Percentiles rank a stretch among this genome's conserved stretches.
Evolutionary conservation across 2,113 vertebrate species (phyloP).

Genomic region (Equus quagga): DNA sequence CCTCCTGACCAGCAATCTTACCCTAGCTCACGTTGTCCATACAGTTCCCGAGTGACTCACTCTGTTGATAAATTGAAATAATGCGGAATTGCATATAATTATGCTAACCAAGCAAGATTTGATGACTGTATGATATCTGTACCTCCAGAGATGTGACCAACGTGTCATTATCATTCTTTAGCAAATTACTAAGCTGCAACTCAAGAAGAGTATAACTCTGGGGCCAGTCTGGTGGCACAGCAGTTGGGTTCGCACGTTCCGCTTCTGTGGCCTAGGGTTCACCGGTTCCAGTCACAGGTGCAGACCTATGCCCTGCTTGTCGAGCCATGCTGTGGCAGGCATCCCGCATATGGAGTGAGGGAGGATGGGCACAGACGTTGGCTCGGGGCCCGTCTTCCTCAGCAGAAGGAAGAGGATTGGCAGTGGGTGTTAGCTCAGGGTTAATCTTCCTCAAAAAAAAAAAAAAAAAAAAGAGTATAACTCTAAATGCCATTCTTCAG

Average conservation of each 20-base stretch:
- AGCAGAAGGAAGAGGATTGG: too few species aligned
- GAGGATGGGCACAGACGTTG: too few species aligned
- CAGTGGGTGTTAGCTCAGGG: too few species aligned
- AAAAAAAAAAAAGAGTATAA: neutral
- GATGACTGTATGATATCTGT: neutral
- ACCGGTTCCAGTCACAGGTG: too few species aligned
- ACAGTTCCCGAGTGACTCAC: conserved; percentile 4
- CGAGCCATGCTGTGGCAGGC: too few species aligned
- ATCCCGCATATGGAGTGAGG: too few species aligned
- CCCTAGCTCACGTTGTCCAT: neutral
- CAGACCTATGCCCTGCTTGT: too few species aligned
- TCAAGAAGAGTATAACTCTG: neutral
- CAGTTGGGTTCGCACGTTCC: too few species aligned
- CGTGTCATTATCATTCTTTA: neutral
- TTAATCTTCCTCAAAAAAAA: too few species aligned
- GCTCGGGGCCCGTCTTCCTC: too few species aligned
- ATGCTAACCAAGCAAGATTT: conserved; percentile 7
- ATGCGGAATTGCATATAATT: conserved; percentile 17
- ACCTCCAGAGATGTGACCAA: neutral
- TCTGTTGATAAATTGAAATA: conserved; percentile 53
- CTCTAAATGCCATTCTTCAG: neutral
- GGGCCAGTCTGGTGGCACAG: too few species aligned
- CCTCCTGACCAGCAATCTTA: neutral
- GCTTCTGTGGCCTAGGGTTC: too few species aligned
- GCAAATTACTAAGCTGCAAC: neutral